A percentile compares a stretch with the other conserved stretches of the same genome.
phyloP scores from a whole-genome alignment of 1,140 invertebrate genomes.

The Penaeus chinensis region DNA sequence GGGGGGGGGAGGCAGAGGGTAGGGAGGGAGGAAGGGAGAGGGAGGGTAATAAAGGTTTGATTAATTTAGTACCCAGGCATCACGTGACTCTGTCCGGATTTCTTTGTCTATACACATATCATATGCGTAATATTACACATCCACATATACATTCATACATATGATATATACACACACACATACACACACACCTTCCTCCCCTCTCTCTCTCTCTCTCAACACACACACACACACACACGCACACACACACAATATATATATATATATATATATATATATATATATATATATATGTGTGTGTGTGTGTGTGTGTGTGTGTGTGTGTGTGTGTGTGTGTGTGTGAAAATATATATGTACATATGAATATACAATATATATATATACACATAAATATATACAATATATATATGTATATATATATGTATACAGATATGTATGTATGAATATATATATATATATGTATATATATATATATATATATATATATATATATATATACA shows the following conservation, averaged over 20 bases:
- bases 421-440: conserved; percentile 3
- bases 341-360: conserved; percentile 9
- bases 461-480: conserved; percentile 7
- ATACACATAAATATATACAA: no score
- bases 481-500: background rate
- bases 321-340: background rate
- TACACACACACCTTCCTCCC: background rate
- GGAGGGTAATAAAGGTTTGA: no score
- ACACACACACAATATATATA: no score
- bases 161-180: background rate
- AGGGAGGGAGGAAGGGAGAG: background rate
- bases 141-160: background rate
- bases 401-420: background rate
- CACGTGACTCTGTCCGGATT: no score
- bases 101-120: background rate
- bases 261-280: conserved; percentile 1
- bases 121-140: background rate
- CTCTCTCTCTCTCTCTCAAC: background rate
- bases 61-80: no score
- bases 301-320: no score
- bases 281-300: conserved; percentile 1
- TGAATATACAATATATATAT: background rate
- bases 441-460: conserved; percentile 12
- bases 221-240: background rate
- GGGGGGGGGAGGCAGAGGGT: background rate